Evolutionary conservation across 2,888 invertebrate species (phyloP).

Genomic region (Scotopteryx bipunctaria): DNA sequence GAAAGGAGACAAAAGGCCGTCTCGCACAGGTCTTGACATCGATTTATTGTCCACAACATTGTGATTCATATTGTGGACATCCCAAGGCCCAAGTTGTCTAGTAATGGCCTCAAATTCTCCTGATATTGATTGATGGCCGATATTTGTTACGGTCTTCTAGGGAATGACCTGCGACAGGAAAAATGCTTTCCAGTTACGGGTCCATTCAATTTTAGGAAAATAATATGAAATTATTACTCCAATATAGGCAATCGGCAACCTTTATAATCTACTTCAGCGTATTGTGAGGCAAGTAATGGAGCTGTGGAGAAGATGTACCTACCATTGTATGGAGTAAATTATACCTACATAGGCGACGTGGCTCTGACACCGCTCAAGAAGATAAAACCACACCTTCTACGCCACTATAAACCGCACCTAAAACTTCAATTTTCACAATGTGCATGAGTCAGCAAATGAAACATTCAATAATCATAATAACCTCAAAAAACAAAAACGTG

Average conservation of each 20-base stretch:
- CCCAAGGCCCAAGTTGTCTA: conserved; percentile 49
- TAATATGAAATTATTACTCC: conserved; percentile 15
- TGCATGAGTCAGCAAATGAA: neutral
- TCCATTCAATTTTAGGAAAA: conserved; percentile 8
- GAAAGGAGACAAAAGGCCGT: conserved; percentile 57
- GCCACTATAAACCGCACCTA: too few species aligned
- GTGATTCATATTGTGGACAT: conserved; percentile 53
- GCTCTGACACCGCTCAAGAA: too few species aligned
- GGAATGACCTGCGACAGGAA: conserved; percentile 26
- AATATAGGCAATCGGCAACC: neutral
- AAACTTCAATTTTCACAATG: too few species aligned
- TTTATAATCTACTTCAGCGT: too few species aligned
- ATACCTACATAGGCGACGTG: too few species aligned
- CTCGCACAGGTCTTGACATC: conserved; percentile 64
- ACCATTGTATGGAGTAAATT: too few species aligned
- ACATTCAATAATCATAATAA: neutral
- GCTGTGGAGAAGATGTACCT: too few species aligned
- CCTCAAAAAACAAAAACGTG: neutral
- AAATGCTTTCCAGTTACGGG: conserved; percentile 30
- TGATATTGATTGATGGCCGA: conserved; percentile 55
- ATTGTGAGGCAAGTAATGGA: too few species aligned
- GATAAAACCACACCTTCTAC: too few species aligned
- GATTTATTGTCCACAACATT: conserved; percentile 60
- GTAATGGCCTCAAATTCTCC: conserved; percentile 50
- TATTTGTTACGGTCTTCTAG: conserved; percentile 53